Base-by-base conservation (phyloP, 2,888 invertebrate species). In the Phyllotreta cruciferae region DNA sequence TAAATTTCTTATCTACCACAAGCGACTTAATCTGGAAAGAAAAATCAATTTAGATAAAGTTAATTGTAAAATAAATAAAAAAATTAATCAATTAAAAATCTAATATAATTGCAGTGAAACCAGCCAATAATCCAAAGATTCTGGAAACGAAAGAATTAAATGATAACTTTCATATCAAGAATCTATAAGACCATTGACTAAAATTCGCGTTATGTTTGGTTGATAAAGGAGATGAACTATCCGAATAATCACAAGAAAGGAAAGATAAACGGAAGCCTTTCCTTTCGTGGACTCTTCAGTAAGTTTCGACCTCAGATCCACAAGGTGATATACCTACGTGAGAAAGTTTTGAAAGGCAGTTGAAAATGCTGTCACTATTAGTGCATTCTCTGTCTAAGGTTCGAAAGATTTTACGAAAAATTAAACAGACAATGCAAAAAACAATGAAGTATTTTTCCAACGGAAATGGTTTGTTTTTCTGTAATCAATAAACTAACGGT, bases 251-350 rank as follows among this genome's bases (percentile, higher is more conserved):
- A 37, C 52, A 11, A 52, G 52, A 52, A 52, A 52, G 52, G 52
- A 52, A 52, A 52, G 52, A 52, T 52, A 10, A 10, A 52, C 11
- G n/a, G 38, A 11, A 52, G 34, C 11, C 52, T 52, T 37, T 52
- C 52, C 52, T 52, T 52, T 52, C 37, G 38, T 52, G 52, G 52
- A 52, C 52, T 52, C 52, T 52, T 52, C 52, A 52, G 9, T 37
- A 8, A 52, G 52, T 37, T 24, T 24, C 24, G 24, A 24, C 24
- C 24, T 24, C 24, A 24, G 24, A 3, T 24, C 24, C 24, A 24
- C 4, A 24, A 24, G 24, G 24, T 4, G 24, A 24, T 24, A 24
- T 24, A 24, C 24, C 24, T 24, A 24, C 24, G 24, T 24, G 24
- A 24, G 4, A 24, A 24, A 24, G 24, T 24, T 24, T 24, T 24